Conservation (phyloP, 2,888 invertebrate species). For the Drosophila kanekoi region DNA sequence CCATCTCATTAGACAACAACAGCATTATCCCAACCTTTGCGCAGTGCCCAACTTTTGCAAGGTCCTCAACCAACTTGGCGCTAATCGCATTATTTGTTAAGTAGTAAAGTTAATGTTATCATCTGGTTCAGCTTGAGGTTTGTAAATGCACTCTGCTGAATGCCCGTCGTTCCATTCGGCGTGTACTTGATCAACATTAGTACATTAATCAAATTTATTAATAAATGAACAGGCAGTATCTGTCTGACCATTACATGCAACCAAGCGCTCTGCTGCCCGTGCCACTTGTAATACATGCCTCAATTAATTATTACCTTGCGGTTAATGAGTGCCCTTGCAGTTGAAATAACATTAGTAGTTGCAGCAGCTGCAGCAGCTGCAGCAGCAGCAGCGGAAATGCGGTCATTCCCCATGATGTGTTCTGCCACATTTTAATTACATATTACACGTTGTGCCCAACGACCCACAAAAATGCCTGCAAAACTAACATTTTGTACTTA, state of each 20-base stretch:
- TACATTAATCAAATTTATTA: constrained; percentile 84
- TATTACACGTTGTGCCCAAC: constrained; percentile 57
- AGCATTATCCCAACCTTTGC: constrained; percentile 18
- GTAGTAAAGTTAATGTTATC: constrained; percentile 55
- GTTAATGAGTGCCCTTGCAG: constrained; percentile 61
- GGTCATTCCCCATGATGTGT: constrained; percentile 55
- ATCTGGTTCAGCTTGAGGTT: constrained; percentile 32
- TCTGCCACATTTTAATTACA: constrained; percentile 78
- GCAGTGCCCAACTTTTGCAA: constrained; percentile 5
- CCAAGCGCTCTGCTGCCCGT: constrained; percentile 20
- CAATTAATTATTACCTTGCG: constrained; percentile 82
- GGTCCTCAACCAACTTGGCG: constrained; percentile 21
- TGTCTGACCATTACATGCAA: constrained; percentile 20
- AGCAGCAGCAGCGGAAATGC: constrained; percentile 37
- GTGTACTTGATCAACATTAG: constrained; percentile 60
- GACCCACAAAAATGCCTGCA: constrained; percentile 45
- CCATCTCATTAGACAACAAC: too few species aligned
- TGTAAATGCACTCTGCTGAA: constrained; percentile 14
- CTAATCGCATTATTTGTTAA: constrained; percentile 55
- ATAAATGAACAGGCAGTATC: constrained; percentile 75
- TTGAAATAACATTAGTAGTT: constrained; percentile 30
- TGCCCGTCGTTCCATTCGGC: constrained; percentile 16
- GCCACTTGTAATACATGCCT: constrained; percentile 69
- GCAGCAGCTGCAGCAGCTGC: constrained; percentile 3
- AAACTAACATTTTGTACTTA: constrained; percentile 64